A percentile compares a stretch with the other conserved stretches of the same genome.
phyloP scores from a whole-genome alignment of 2,797 vertebrate genomes.

The Spatula versicolor region DNA sequence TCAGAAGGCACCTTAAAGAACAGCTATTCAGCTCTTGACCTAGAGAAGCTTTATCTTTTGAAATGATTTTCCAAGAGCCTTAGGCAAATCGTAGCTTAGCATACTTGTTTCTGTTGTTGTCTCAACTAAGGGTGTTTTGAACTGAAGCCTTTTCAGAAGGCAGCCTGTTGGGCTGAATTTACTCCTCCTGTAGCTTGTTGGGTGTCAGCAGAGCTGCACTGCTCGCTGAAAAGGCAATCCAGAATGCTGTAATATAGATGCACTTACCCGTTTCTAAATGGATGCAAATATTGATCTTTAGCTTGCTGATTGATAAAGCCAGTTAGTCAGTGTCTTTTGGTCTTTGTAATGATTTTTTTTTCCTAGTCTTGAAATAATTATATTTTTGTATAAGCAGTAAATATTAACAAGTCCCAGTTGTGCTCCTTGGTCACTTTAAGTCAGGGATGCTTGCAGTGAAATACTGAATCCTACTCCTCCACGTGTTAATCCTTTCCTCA shows the following conservation, averaged over 20 bases:
- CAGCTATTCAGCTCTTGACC: constrained; percentile 34
- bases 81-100: constrained; percentile 37
- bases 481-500: neutral
- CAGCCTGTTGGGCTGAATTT: neutral
- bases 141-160: neutral
- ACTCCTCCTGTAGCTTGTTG: neutral
- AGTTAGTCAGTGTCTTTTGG: neutral
- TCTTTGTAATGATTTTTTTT: neutral
- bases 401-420: neutral
- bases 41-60: constrained; percentile 41
- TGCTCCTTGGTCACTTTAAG: neutral
- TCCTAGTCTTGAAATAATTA: neutral
- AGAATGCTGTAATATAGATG: neutral
- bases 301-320: neutral
- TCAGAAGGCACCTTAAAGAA: constrained; percentile 40
- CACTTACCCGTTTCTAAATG: neutral
- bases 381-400: neutral
- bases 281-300: neutral
- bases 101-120: constrained; percentile 14
- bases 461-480: neutral
- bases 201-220: neutral
- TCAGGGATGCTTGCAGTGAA: neutral
- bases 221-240: neutral
- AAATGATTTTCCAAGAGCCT: constrained; percentile 32
- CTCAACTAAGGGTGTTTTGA: neutral